phyloP scores from a whole-genome alignment of 1,140 invertebrate genomes.

The Bombus picipes region DNA sequence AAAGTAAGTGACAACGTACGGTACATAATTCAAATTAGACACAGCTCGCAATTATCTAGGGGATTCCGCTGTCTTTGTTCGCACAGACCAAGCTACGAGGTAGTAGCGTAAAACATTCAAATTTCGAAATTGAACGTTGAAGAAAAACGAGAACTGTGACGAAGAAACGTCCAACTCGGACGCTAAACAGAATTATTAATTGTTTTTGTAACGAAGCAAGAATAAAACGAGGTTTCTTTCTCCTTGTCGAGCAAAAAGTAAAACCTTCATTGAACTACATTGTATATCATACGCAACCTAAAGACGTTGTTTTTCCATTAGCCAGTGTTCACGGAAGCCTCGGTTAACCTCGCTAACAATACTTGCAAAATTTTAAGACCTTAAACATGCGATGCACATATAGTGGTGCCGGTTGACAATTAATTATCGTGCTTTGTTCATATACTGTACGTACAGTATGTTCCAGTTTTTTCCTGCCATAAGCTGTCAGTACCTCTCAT shows the following conservation, averaged over 20 bases:
- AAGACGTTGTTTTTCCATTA: neutral
- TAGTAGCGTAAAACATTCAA: neutral
- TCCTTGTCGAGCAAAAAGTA: neutral
- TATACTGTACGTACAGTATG: no score
- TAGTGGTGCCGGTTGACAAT: no score
- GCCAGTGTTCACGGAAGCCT: neutral
- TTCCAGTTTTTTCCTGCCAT: no score
- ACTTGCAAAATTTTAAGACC: neutral
- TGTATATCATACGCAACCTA: neutral
- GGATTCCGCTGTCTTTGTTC: slow-evolving; percentile 3
- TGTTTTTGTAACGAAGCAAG: neutral
- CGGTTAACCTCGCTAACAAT: neutral
- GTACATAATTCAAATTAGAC: slow-evolving; percentile 38
- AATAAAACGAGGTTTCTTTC: neutral
- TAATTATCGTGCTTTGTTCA: no score
- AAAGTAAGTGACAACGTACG: slow-evolving; percentile 11
- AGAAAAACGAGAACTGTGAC: neutral
- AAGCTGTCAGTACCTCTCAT: no score
- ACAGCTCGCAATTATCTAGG: slow-evolving; percentile 25
- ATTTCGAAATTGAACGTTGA: neutral
- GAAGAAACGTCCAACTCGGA: neutral
- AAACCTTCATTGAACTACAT: neutral
- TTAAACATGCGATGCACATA: neutral
- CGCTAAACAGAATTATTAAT: neutral
- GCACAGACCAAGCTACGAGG: neutral